Base-by-base conservation (phyloP, 2,888 invertebrate species). In the Chymomyza procnemis region DNA sequence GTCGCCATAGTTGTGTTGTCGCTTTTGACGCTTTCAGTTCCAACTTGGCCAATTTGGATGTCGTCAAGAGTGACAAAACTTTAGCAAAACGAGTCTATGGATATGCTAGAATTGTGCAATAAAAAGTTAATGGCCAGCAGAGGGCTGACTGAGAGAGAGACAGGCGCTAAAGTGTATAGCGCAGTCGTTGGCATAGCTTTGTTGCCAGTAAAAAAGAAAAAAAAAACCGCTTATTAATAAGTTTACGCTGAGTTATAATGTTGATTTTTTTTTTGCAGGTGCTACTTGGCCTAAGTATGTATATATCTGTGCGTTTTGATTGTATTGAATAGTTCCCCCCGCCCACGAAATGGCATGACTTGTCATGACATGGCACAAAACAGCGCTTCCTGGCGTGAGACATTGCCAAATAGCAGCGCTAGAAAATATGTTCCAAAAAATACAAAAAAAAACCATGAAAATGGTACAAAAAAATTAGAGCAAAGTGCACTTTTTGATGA, bases 401-500 rank as follows among this genome's bases (percentile, higher is more conserved):
- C 57, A 52, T 55, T 66, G 65, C 22, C 64, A 41, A 75, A 69
- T 26, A 26, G 26, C 1, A 26, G 6, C 4, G 26, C 61, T n/a
- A 59, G 48, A n/a, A n/a, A n/a, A n/a, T n/a, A n/a, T n/a, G n/a
- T n/a, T 26, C 22, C 47, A 59, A 52, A 56, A 48, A 57, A 22
- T 47, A 61, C 57, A 56, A 64, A 34, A 61, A 30, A 65, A 12
- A 12, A 2, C 9, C 9, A 41, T 41, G 34, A 41, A 41, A 41
- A 41, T 41, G 34, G 66, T 63, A 58, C 63, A 64, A 78, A 18
- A 72, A 70, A 86, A 81, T 86, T 81, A 81, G 81, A 81, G 75
- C 81, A 81, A 81, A 81, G 82, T 81, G 81, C 81, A 81, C 78
- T 86, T 81, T 84, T 86, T 81, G 87, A 81, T 85, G 85, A 81